Conservation (phyloP, 2,888 invertebrate genomes). For the Neuroscelio doddi region DNA sequence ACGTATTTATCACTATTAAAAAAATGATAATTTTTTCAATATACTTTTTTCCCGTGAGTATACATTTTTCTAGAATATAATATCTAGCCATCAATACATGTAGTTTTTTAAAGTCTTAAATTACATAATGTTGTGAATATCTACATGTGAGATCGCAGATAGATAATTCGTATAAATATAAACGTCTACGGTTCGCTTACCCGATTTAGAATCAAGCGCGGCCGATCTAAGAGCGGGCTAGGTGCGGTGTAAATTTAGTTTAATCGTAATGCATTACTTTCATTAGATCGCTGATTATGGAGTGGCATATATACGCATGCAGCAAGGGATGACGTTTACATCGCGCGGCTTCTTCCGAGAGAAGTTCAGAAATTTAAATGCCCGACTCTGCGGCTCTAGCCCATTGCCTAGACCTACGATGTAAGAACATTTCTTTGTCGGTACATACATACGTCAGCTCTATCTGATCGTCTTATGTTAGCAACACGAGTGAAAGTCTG, state of each 20-base stretch:
- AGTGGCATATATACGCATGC: conserved; percentile 10
- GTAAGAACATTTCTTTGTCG: conserved; percentile 17
- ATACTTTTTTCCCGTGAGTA: not conserved
- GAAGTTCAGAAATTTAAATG: conserved; percentile 19
- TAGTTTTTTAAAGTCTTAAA: not conserved
- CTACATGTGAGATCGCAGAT: conserved; percentile 42
- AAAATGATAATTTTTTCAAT: too few relatives aligned
- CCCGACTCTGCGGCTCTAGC: not conserved
- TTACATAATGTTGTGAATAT: conserved; percentile 34
- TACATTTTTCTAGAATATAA: not conserved
- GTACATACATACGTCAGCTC: conserved; percentile 11
- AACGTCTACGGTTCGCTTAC: conserved; percentile 40
- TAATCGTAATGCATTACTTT: conserved; percentile 45
- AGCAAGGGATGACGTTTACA: conserved; percentile 13
- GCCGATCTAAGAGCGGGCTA: conserved; percentile 15
- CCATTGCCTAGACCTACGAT: conserved; percentile 5
- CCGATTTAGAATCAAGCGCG: conserved; percentile 40
- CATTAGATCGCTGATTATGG: conserved; percentile 41
- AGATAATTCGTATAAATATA: conserved; percentile 47
- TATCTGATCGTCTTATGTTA: conserved; percentile 15
- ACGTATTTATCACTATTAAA: too few relatives aligned
- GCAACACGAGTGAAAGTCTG: conserved; percentile 19
- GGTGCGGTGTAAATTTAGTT: conserved; percentile 44
- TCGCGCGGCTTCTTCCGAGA: conserved; percentile 14
- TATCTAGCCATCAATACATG: not conserved